These are phyloP conservation scores for Epizoanthus fatuus DNA, from an alignment of 92 coral and sea anemone species.

Conservation along the genomic window DNA sequence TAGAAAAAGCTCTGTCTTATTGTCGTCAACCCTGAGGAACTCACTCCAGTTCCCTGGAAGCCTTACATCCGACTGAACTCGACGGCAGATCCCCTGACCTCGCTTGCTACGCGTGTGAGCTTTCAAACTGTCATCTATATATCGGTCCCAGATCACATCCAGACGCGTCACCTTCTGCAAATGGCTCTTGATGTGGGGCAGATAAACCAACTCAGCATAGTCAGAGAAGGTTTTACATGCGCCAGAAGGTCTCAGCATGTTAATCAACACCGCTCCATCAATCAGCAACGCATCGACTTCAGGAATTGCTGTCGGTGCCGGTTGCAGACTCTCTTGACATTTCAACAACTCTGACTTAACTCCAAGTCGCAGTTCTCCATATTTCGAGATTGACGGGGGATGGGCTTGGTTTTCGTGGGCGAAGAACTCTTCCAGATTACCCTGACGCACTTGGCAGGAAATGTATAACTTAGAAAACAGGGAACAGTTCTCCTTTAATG, in stretches of 20 bases:
- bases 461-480: too few relatives aligned
- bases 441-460: constrained; percentile 41
- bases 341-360: not conserved
- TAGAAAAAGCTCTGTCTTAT: constrained; percentile 32
- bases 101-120: constrained; percentile 39
- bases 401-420: constrained; percentile 51
- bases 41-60: constrained; percentile 36
- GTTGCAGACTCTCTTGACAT: not conserved
- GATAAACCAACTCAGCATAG: constrained; percentile 1
- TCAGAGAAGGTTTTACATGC: too few relatives aligned
- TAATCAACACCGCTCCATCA: too few relatives aligned
- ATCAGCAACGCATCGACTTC: not conserved
- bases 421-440: constrained; percentile 50
- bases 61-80: constrained; percentile 6
- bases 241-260: too few relatives aligned
- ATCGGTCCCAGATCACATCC: constrained; percentile 10
- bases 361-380: constrained; percentile 27
- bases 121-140: constrained; percentile 15
- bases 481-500: constrained; percentile 51
- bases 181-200: constrained; percentile 21
- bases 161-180: constrained; percentile 26
- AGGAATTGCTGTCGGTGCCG: constrained; percentile 30
- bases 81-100: constrained; percentile 16
- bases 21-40: constrained; percentile 25
- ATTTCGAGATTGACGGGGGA: constrained; percentile 46